Evolutionary conservation across 2,113 vertebrate genomes (phyloP).

Genomic region (Chloebia gouldiae): DNA sequence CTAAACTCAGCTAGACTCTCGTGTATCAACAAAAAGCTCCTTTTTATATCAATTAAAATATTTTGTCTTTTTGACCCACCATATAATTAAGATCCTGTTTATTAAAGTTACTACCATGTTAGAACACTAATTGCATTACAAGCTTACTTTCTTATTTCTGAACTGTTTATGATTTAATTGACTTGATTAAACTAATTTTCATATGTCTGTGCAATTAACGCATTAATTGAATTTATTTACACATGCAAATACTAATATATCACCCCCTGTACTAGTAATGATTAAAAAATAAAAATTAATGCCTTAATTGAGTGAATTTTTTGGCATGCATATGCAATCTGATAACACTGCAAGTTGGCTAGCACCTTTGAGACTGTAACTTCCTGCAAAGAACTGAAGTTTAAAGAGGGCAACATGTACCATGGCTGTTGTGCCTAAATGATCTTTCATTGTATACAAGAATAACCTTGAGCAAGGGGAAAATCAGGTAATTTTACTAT

Average conservation of each 20-base stretch:
- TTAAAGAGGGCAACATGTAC: not conserved
- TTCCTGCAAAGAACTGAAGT: not conserved
- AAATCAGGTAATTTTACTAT: not conserved
- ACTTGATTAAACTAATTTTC: slow-evolving; percentile 73
- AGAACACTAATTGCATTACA: slow-evolving; percentile 73
- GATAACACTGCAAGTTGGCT: not conserved
- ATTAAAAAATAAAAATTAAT: not conserved
- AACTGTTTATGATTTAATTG: slow-evolving; percentile 74
- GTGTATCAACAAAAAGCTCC: slow-evolving; percentile 23
- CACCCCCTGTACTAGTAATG: not conserved
- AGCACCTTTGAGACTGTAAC: not conserved
- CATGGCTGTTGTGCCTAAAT: not conserved
- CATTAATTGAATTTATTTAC: slow-evolving; percentile 72
- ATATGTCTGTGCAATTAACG: slow-evolving; percentile 67
- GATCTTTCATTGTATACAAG: not conserved
- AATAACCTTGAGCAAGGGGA: not conserved
- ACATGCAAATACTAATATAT: slow-evolving; percentile 42
- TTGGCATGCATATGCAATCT: not conserved
- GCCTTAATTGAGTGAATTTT: not conserved
- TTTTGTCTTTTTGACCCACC: slow-evolving; percentile 52
- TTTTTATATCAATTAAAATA: slow-evolving; percentile 62
- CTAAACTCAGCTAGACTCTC: slow-evolving; percentile 47
- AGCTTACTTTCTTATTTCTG: slow-evolving; percentile 67
- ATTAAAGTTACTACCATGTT: slow-evolving; percentile 71
- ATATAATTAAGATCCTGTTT: slow-evolving; percentile 70